phyloP scores from a whole-genome alignment of 2,113 vertebrate genomes.

The Oxyura jamaicensis region DNA sequence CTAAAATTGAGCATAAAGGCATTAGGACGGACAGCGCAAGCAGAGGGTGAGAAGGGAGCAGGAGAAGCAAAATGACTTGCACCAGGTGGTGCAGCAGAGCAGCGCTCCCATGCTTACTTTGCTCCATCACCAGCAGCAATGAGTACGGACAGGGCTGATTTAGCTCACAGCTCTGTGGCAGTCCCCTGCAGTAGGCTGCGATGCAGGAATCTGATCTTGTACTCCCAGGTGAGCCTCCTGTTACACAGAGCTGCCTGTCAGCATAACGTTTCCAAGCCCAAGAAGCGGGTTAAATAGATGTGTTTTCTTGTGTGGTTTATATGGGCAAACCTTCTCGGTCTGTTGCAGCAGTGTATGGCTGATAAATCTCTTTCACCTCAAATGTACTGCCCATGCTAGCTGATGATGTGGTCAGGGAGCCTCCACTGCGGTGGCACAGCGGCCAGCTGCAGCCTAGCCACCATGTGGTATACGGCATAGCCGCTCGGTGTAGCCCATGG shows the following conservation, averaged over 20 bases:
- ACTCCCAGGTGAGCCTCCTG: not conserved
- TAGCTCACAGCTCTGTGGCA: not conserved
- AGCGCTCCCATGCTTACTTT: not conserved
- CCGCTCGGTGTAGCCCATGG: not conserved
- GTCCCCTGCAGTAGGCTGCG: not conserved
- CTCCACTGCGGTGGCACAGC: not conserved
- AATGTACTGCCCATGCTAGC: not conserved
- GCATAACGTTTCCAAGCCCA: not conserved
- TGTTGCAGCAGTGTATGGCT: not conserved
- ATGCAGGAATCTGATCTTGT: not conserved
- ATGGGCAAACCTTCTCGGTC: not conserved
- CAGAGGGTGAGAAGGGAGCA: not conserved
- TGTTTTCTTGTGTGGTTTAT: not conserved
- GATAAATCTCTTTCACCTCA: not conserved
- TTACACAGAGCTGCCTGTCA: constrained; percentile 8
- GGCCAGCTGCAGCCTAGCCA: not conserved
- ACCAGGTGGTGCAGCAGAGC: not conserved
- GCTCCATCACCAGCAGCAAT: not conserved
- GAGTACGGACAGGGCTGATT: not conserved
- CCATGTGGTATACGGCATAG: not conserved
- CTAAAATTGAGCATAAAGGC: not conserved
- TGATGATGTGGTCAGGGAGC: not conserved
- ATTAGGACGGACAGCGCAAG: not conserved
- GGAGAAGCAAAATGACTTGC: not conserved
- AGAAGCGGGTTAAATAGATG: not conserved